Conservation (phyloP, 2,797 vertebrate species). For the Morelia viridis region DNA sequence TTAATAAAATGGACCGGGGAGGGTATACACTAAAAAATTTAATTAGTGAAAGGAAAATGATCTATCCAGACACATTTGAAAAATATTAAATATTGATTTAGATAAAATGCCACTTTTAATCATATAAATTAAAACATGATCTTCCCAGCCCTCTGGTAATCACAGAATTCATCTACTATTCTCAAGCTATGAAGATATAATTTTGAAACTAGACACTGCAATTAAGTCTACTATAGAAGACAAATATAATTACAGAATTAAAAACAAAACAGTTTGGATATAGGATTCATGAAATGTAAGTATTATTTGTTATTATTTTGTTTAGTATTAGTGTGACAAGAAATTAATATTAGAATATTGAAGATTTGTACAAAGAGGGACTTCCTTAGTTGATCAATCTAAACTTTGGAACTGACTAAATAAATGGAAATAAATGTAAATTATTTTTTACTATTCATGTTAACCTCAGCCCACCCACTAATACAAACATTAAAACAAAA, state of each 20-base stretch:
- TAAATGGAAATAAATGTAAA: background rate
- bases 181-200: background rate
- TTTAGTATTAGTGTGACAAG: background rate
- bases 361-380: too few species aligned
- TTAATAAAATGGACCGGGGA: background rate
- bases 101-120: slow-evolving; percentile 22
- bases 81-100: background rate
- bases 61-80: background rate
- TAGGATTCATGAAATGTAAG: background rate
- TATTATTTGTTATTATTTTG: background rate
- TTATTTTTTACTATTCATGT: too few species aligned
- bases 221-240: background rate
- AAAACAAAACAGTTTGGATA: rapidly evolving
- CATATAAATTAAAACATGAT: background rate
- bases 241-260: slow-evolving; percentile 1
- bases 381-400: too few species aligned
- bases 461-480: background rate
- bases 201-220: background rate
- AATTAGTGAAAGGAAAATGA: background rate
- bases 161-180: background rate
- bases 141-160: slow-evolving; percentile 5
- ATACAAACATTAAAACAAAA: background rate
- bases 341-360: background rate
- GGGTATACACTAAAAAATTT: background rate
- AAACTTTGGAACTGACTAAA: too few species aligned